These are phyloP conservation scores for Andrena flavipes DNA, from an alignment of 2,888 invertebrate genomes.

Conservation along the genomic window DNA sequence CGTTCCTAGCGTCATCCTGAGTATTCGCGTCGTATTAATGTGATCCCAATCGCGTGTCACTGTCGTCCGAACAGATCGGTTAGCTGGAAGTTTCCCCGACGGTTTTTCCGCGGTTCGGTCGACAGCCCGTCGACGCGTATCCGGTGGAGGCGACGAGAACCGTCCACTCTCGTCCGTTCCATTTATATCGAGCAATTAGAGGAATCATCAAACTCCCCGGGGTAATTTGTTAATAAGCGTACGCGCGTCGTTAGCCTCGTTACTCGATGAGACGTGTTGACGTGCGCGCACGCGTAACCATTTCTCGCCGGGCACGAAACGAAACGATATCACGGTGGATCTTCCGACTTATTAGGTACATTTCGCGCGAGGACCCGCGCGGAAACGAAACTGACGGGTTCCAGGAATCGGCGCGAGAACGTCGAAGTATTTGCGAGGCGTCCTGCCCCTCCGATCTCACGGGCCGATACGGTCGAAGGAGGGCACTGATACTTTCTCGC, in stretches of 20 bases:
- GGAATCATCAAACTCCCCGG: constrained; percentile 38
- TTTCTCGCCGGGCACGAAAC: background rate
- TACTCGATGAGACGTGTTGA: background rate
- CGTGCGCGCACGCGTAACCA: background rate
- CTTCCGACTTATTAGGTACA: background rate
- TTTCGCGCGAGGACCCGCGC: background rate
- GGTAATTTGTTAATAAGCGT: constrained; percentile 42
- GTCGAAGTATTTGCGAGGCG: constrained; percentile 25
- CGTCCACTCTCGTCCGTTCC: constrained; percentile 31
- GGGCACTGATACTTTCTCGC: background rate
- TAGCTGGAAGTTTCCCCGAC: too few species aligned
- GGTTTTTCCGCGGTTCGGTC: background rate
- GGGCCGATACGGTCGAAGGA: too few species aligned
- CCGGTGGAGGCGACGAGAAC: constrained; percentile 40
- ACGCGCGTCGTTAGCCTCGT: constrained; percentile 1
- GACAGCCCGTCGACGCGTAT: constrained; percentile 35
- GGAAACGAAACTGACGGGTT: constrained; percentile 10
- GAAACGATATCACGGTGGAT: constrained; percentile 1
- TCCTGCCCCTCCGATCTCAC: too few species aligned
- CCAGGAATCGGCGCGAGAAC: constrained; percentile 12
- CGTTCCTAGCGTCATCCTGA: background rate
- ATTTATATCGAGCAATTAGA: constrained; percentile 40
- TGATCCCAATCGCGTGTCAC: too few species aligned
- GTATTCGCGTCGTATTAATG: too few species aligned
- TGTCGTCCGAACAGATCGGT: too few species aligned